Conservation (phyloP, 2,797 vertebrate species). For the Lagocephalus sceleratus region DNA sequence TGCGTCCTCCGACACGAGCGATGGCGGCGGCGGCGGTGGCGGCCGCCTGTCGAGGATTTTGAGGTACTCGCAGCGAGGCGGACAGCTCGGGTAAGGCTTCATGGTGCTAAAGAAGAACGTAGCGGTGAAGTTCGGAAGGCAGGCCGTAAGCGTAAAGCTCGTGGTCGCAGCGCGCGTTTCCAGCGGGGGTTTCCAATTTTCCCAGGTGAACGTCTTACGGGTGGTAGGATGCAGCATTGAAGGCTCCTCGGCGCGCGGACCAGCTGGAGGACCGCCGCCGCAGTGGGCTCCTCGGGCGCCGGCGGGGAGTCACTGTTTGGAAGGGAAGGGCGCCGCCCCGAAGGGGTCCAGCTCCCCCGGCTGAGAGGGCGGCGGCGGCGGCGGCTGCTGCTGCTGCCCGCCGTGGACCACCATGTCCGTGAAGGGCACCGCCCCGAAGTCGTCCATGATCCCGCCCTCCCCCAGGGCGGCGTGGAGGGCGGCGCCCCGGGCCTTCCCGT, state of each 20-base stretch:
- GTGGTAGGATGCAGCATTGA: conserved; percentile 62
- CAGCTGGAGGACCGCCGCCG: conserved; percentile 28
- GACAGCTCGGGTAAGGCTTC: conserved; percentile 78
- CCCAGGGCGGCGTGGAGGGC: conserved; percentile 67
- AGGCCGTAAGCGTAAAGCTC: conserved; percentile 36
- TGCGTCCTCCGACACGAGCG: conserved; percentile 25
- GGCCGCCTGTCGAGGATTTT: conserved; percentile 32
- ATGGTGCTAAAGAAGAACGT: conserved; percentile 67
- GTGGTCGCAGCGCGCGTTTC: conserved; percentile 44
- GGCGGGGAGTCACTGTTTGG: conserved; percentile 82
- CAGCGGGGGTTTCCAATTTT: conserved; percentile 19
- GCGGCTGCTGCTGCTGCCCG: conserved; percentile 66
- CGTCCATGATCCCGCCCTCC: conserved; percentile 83
- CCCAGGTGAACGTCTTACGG: conserved; percentile 29
- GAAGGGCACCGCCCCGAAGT: conserved; percentile 95
- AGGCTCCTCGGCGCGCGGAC: conserved; percentile 58
- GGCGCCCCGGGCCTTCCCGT: conserved; percentile 73
- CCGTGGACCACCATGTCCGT: conserved; percentile 84
- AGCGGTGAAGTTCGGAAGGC: conserved; percentile 49
- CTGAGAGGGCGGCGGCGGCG: conserved; percentile 50
- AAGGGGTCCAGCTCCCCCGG: conserved; percentile 91
- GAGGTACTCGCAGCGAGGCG: conserved; percentile 69
- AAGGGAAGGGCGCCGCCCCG: conserved; percentile 93
- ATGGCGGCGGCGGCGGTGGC: not conserved
- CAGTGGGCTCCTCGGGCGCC: no score